Percentiles rank a stretch among this genome's conserved stretches.
Evolutionary conservation across 2,888 invertebrate species (phyloP).

Genomic region (Ecliptopera silaceata): DNA sequence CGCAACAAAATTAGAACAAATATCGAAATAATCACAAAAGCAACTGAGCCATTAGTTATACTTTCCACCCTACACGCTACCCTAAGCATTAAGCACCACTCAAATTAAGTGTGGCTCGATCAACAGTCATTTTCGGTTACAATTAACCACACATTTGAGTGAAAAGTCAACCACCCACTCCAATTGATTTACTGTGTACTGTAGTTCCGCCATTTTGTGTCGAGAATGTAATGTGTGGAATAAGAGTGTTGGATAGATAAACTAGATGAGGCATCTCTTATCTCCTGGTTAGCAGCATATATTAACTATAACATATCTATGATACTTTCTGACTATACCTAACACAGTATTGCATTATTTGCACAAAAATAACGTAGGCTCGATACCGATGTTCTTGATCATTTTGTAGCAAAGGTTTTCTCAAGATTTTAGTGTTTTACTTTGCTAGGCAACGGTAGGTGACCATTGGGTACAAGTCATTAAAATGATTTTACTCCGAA

Average conservation of each 20-base stretch:
- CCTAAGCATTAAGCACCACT: slow-evolving; percentile 76
- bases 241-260: slow-evolving; percentile 20
- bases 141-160: slow-evolving; percentile 83
- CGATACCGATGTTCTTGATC: too few species aligned
- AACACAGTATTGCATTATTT: too few species aligned
- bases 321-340: too few species aligned
- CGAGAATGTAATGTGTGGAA: slow-evolving; percentile 58
- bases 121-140: slow-evolving; percentile 84
- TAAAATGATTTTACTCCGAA: too few species aligned
- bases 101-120: slow-evolving; percentile 83
- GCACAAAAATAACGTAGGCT: too few species aligned
- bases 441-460: too few species aligned
- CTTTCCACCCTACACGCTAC: slow-evolving; percentile 60
- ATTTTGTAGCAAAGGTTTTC: too few species aligned
- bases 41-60: slow-evolving; percentile 68
- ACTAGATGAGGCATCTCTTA: slow-evolving; percentile 27
- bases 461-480: too few species aligned
- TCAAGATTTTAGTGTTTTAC: too few species aligned
- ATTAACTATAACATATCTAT: too few species aligned
- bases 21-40: slow-evolving; percentile 73
- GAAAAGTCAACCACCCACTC: slow-evolving; percentile 84
- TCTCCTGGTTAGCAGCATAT: background rate
- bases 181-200: slow-evolving; percentile 82
- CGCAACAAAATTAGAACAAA: slow-evolving; percentile 56
- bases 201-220: slow-evolving; percentile 79